A percentile compares a stretch with the other conserved stretches of the same genome.
These are phyloP conservation scores for Rhea americana DNA, from an alignment of 2,113 vertebrate genomes.

Conservation along the genomic window DNA sequence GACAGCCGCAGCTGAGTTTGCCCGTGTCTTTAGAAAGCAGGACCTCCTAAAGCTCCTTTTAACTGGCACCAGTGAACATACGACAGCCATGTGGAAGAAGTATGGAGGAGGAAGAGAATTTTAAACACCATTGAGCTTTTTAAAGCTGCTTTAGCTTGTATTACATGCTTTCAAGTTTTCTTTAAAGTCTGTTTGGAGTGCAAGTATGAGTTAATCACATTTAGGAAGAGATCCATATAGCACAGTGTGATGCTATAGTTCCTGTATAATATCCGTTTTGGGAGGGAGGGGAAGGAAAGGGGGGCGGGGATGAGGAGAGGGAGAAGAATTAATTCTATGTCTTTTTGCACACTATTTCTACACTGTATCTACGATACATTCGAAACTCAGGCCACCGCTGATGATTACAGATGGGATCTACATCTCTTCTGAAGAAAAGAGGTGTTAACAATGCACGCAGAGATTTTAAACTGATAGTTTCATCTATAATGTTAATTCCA, in stretches of 20 bases:
- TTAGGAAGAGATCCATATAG: background rate
- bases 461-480: slow-evolving; percentile 5
- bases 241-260: background rate
- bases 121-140: background rate
- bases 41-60: background rate
- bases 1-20: background rate
- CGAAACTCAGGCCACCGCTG: background rate
- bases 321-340: background rate
- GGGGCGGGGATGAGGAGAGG: background rate
- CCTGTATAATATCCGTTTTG: background rate
- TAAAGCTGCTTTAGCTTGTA: background rate
- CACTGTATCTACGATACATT: background rate
- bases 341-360: background rate
- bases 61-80: background rate
- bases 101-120: background rate
- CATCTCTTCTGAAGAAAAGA: background rate
- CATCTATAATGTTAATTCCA: background rate
- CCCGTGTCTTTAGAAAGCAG: background rate
- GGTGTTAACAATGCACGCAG: background rate
- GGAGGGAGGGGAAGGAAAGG: background rate
- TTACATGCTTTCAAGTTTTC: background rate
- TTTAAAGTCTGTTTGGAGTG: background rate
- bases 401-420: background rate
- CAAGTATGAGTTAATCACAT: background rate
- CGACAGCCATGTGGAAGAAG: background rate